Evolutionary conservation across 2,113 vertebrate species (phyloP).

Genomic region (Gallinago jamesoni): DNA sequence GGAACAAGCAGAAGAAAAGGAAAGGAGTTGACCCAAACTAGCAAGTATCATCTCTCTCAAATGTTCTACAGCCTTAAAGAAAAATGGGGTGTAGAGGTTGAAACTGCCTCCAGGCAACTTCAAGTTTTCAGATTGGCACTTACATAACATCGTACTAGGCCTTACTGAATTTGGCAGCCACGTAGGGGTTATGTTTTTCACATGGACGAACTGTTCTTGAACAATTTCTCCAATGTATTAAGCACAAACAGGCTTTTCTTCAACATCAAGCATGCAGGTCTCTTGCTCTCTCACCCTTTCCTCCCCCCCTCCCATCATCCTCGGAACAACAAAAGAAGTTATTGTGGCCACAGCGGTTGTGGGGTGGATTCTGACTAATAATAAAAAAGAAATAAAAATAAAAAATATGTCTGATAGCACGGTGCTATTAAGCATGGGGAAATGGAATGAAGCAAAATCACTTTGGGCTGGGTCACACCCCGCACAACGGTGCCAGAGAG

Average conservation of each 20-base stretch:
- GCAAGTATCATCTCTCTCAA: background rate
- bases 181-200: conserved; percentile 9
- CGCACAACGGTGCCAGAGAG: background rate
- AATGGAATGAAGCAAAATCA: background rate
- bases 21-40: background rate
- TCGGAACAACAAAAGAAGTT: background rate
- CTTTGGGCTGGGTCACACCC: background rate
- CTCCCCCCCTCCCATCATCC: fast-evolving
- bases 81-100: background rate
- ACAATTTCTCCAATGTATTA: conserved; percentile 28
- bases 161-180: conserved; percentile 35
- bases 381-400: background rate
- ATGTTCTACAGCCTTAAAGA: background rate
- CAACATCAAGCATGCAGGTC: background rate
- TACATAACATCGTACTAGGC: conserved; percentile 6
- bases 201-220: conserved; percentile 23
- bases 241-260: conserved; percentile 35
- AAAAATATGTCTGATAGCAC: background rate
- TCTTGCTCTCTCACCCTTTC: background rate
- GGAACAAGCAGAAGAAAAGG: background rate
- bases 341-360: background rate
- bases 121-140: background rate
- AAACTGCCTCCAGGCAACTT: background rate
- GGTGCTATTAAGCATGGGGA: background rate
- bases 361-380: background rate